Percentiles rank a stretch among this genome's conserved stretches.
These are phyloP conservation scores for Sclerurus mexicanus DNA, from an alignment of 2,113 vertebrate species.

Conservation along the genomic window DNA sequence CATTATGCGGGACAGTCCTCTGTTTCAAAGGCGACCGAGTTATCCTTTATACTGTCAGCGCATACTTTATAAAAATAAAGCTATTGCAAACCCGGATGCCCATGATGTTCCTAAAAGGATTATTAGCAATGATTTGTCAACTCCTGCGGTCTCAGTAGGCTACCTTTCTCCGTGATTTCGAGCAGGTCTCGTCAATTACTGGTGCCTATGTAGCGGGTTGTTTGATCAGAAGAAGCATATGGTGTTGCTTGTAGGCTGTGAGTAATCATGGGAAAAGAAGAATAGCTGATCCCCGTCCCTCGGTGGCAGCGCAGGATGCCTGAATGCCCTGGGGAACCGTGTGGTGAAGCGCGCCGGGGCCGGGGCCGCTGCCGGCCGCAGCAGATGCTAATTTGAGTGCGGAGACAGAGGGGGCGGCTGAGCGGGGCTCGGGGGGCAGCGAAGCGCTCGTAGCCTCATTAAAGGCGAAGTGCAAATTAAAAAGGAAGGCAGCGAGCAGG, in stretches of 20 bases:
- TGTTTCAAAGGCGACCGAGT: constrained; percentile 21
- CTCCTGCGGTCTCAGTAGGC: constrained; percentile 78
- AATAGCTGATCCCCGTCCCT: constrained; percentile 51
- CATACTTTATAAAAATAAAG: constrained; percentile 75
- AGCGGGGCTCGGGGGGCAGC: neutral
- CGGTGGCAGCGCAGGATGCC: constrained; percentile 43
- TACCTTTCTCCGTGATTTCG: constrained; percentile 84
- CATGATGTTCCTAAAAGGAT: constrained; percentile 76
- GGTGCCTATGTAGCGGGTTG: constrained; percentile 74
- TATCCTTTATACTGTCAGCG: constrained; percentile 67
- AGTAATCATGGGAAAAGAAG: constrained; percentile 65
- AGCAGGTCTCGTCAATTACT: constrained; percentile 83
- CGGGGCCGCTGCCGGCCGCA: neutral
- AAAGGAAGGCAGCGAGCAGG: neutral
- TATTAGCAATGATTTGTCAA: constrained; percentile 82
- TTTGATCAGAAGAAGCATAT: constrained; percentile 83
- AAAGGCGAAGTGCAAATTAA: neutral
- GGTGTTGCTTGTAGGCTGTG: constrained; percentile 76
- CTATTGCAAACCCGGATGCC: constrained; percentile 64
- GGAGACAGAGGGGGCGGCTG: neutral
- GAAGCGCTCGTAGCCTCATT: neutral
- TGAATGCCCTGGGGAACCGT: constrained; percentile 51
- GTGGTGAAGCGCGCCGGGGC: constrained; percentile 35
- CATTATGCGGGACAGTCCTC: neutral
- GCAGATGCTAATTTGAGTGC: constrained; percentile 39